Conservation (phyloP, 2,113 vertebrate genomes). For the Rhinoptilus africanus region DNA sequence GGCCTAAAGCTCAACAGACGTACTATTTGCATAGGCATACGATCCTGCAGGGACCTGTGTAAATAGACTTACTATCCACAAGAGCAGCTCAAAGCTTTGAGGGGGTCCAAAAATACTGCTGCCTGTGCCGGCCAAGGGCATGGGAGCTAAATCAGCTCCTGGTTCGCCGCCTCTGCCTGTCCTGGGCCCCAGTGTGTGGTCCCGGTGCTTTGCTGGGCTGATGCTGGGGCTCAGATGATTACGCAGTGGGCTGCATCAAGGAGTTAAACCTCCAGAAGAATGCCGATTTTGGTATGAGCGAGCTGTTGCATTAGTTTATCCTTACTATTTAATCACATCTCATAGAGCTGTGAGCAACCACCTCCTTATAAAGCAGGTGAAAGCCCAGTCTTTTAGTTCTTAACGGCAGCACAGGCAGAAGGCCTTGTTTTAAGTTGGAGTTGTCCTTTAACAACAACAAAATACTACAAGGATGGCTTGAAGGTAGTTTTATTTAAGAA, state of each 20-base stretch:
- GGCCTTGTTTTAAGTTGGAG: background rate
- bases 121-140: background rate
- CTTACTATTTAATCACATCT: background rate
- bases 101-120: background rate
- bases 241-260: background rate
- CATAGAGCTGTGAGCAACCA: background rate
- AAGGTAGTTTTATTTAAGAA: background rate
- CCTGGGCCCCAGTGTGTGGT: background rate
- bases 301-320: background rate
- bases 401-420: background rate
- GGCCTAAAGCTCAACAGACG: background rate
- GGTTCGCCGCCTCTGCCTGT: background rate
- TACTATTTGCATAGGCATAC: background rate
- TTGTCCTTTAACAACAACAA: background rate
- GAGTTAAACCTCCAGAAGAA: background rate
- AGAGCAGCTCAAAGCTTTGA: background rate
- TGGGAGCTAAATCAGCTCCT: background rate
- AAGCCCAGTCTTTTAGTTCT: background rate
- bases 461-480: background rate
- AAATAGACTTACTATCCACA: background rate
- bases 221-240: background rate
- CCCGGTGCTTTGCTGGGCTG: background rate
- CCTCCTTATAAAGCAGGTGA: background rate
- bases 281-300: background rate
- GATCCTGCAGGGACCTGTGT: background rate